Percentiles rank a stretch among this genome's conserved stretches.
phyloP scores from a whole-genome alignment of 2,113 vertebrate genomes.

The Vulpes ferrilata region DNA sequence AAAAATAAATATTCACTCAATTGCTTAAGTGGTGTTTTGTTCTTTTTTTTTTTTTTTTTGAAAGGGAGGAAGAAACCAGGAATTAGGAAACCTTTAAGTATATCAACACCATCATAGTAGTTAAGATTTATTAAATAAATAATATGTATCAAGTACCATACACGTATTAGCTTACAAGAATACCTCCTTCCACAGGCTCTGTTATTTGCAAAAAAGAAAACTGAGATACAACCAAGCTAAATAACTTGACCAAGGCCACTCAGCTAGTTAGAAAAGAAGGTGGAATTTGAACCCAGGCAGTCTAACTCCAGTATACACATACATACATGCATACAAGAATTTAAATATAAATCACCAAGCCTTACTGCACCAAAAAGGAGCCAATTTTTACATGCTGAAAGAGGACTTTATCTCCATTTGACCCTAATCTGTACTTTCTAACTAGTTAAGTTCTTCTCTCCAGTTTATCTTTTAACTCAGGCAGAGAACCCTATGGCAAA shows the following conservation, averaged over 20 bases:
- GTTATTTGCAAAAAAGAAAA: background rate
- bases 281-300: background rate
- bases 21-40: background rate
- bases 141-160: background rate
- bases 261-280: background rate
- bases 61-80: background rate
- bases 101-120: background rate
- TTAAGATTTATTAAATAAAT: background rate
- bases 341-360: background rate
- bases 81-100: background rate
- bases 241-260: background rate
- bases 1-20: background rate
- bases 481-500: background rate
- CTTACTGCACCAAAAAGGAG: background rate
- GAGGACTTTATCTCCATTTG: background rate
- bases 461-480: background rate
- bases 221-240: background rate
- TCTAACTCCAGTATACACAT: background rate
- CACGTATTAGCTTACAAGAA: background rate
- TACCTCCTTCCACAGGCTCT: background rate
- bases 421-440: background rate
- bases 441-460: background rate
- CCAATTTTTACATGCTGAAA: background rate
- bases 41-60: background rate
- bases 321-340: background rate